A percentile compares a stretch with the other conserved stretches of the same genome.
Conservation (phyloP, 2,113 vertebrate genomes). For the Nothobranchius furzeri region DNA sequence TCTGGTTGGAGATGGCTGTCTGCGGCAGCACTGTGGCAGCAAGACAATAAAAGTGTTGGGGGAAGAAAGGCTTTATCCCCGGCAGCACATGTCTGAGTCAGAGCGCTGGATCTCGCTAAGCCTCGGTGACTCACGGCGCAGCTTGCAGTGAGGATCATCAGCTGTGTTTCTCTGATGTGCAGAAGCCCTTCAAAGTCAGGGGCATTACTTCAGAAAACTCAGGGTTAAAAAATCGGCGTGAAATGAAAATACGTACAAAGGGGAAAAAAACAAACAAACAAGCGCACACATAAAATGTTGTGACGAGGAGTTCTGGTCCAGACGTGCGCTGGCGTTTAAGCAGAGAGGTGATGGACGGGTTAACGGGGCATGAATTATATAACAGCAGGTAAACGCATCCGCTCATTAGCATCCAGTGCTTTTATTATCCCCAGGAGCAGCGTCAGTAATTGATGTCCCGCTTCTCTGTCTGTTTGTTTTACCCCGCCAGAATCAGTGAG, state of each 20-base stretch:
- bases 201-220: slow-evolving; percentile 63
- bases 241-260: slow-evolving; percentile 39
- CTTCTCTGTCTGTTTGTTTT: slow-evolving; percentile 70
- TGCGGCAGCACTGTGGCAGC: slow-evolving; percentile 57
- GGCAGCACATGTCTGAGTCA: slow-evolving; percentile 75
- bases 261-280: slow-evolving; percentile 52
- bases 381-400: slow-evolving; percentile 75
- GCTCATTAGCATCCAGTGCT: slow-evolving; percentile 70
- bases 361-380: slow-evolving; percentile 72
- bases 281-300: slow-evolving; percentile 27
- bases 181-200: slow-evolving; percentile 71
- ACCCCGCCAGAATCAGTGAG: slow-evolving; percentile 64
- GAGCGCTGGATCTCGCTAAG: slow-evolving; percentile 77
- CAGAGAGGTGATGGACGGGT: slow-evolving; percentile 68
- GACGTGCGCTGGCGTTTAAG: neutral
- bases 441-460: slow-evolving; percentile 70
- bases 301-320: slow-evolving; percentile 10
- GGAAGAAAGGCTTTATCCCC: slow-evolving; percentile 62
- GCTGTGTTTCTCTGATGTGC: slow-evolving; percentile 71
- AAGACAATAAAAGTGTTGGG: slow-evolving; percentile 57
- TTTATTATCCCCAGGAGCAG: slow-evolving; percentile 76
- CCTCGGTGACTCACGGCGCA: slow-evolving; percentile 75
- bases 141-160: slow-evolving; percentile 71
- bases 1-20: slow-evolving; percentile 58
- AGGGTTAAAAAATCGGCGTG: slow-evolving; percentile 60